Percentiles rank a stretch among this genome's conserved stretches.
These are phyloP conservation scores for Bubo scandiacus DNA, from an alignment of 2,113 vertebrate species.

Conservation along the genomic window DNA sequence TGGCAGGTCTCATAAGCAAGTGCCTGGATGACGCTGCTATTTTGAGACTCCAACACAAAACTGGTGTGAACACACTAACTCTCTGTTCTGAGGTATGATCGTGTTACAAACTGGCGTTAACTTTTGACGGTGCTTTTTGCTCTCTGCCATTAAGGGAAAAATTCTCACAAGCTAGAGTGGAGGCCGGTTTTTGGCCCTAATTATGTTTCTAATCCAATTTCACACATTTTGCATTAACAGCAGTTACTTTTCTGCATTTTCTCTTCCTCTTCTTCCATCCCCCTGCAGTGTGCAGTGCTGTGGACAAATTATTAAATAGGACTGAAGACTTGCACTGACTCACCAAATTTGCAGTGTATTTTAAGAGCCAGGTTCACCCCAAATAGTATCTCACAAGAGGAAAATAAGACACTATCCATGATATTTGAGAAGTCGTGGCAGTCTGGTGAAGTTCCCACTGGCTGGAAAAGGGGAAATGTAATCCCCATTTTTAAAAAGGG, in stretches of 20 bases:
- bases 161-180: neutral
- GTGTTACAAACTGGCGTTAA: fast-evolving
- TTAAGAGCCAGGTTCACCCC: neutral
- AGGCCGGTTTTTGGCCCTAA: neutral
- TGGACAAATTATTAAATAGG: neutral
- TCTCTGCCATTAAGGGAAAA: neutral
- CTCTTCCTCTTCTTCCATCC: neutral
- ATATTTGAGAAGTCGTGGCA: no score
- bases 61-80: neutral
- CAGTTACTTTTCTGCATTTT: neutral
- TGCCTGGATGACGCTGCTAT: neutral
- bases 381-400: neutral
- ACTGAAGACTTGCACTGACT: neutral
- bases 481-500: no score
- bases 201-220: neutral
- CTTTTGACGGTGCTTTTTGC: neutral
- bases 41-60: neutral
- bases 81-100: neutral
- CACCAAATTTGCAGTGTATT: neutral
- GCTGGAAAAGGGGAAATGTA: no score
- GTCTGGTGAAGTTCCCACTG: no score
- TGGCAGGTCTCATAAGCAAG: neutral
- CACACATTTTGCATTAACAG: neutral
- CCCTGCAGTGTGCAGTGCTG: fast-evolving
- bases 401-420: neutral